Conservation (phyloP, 2,113 vertebrate genomes). For the Cyphomyrus plagiostoma region DNA sequence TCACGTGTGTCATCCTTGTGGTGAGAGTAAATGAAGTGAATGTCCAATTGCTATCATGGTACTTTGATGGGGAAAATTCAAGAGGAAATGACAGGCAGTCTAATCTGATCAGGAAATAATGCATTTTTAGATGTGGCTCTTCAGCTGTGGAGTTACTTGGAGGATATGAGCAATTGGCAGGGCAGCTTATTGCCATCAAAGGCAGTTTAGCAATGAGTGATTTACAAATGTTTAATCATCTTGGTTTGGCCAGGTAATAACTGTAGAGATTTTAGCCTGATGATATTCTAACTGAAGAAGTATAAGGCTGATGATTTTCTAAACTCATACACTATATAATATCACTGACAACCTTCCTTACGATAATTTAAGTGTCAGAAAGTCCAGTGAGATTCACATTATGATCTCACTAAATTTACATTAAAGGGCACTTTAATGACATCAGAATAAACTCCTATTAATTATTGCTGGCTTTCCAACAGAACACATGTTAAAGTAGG, state of each 20-base stretch:
- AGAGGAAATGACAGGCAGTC: constrained; percentile 1
- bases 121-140: background rate
- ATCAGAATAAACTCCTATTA: background rate
- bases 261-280: background rate
- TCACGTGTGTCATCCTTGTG: background rate
- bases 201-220: background rate
- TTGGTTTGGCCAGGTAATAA: background rate
- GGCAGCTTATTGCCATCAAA: background rate
- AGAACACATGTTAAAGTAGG: background rate
- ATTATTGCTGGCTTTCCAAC: background rate
- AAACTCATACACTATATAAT: background rate
- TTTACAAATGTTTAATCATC: background rate
- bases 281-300: background rate
- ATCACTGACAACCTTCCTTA: background rate
- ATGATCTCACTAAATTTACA: background rate
- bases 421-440: background rate
- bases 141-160: background rate
- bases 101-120: constrained; percentile 13
- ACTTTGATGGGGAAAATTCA: background rate
- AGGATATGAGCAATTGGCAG: background rate
- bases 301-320: background rate
- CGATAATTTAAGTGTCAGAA: background rate
- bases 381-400: background rate
- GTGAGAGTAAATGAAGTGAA: background rate
- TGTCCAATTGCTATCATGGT: background rate